Conservation (phyloP, 1,140 invertebrate genomes). For the Scaptodrosophila lebanonensis region DNA sequence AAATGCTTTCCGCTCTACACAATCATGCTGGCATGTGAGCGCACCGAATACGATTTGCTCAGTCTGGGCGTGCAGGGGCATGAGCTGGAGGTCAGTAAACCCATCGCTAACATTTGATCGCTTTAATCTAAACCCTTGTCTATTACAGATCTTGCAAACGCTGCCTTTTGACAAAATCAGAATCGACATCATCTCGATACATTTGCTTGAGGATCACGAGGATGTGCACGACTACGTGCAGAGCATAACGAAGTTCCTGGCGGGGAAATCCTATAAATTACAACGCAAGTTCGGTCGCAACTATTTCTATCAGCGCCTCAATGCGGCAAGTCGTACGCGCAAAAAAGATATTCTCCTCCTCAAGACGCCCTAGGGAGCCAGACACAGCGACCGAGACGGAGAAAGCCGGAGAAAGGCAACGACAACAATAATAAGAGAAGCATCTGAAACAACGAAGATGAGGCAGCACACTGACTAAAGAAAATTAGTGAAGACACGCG, state of each 20-base stretch:
- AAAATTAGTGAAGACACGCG: constrained; percentile 21
- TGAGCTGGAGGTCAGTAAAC: constrained; percentile 78
- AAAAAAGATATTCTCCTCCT: constrained; percentile 75
- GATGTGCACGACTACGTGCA: constrained; percentile 65
- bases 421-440: constrained; percentile 24
- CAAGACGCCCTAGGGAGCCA: constrained; percentile 68
- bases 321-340: constrained; percentile 65
- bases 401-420: too few relatives aligned
- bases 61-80: constrained; percentile 83
- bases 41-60: constrained; percentile 84
- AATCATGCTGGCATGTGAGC: constrained; percentile 86
- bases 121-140: constrained; percentile 23
- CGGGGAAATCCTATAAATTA: constrained; percentile 69
- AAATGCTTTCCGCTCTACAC: constrained; percentile 91
- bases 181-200: constrained; percentile 78
- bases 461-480: constrained; percentile 23
- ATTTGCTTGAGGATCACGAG: constrained; percentile 72
- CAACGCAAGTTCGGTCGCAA: constrained; percentile 71
- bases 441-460: neutral
- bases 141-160: constrained; percentile 78
- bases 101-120: neutral
- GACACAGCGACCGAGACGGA: too few relatives aligned
- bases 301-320: constrained; percentile 73
- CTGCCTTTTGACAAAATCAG: constrained; percentile 78
- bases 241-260: constrained; percentile 71